Base-by-base conservation (phyloP, 2,113 vertebrate species). In the Eira barbara region DNA sequence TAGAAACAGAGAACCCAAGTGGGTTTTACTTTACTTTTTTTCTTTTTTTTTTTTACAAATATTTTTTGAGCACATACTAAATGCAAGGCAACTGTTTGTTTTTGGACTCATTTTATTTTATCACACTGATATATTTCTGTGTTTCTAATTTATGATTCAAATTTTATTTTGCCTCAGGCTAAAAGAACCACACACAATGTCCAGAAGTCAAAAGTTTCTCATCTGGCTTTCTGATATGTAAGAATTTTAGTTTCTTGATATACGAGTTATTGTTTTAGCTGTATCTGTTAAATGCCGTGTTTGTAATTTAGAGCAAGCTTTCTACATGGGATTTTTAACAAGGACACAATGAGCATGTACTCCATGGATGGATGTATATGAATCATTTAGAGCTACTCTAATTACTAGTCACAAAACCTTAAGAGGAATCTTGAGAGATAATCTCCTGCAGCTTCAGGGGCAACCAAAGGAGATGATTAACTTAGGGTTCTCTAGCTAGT, bases 221-320 rank as follows among this genome's bases (percentile, higher is more conserved):
- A 97, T 99, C 98, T 99, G 99, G 99, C 98, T 99, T 85, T 99
- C 99, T 97, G 99, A 99, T 97, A 97, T 85, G 99, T 99, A 99
- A 99, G 99, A 98, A 96, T 98, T 97, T 96, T 18, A 27, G n/a
- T 84, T 76, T 95, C 65, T 85, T 93, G 45, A 27, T 89, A 47
- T 47, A 39, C 0, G 57, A 31, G 3, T 96, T 69, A 45, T 65
- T 92, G 17, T 73, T 96, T 86, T 79, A 92, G 23, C 36, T 94
- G 0, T 90, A 55, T 63, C 67, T 97, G 14, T 87, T 94, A 91
- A 81, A 67, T 92, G 42, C 55, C n/a, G 4, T 65, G 36, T 25
- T 83, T 67, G 31, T 42, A 92, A 80, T 69, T 74, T 63, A 81
- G 42, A 93, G 49, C 13, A 73, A 52, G 17, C 31, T 63, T 86